phyloP scores from a whole-genome alignment of 2,888 invertebrate genomes.

The Pachymerium ferrugineum region DNA sequence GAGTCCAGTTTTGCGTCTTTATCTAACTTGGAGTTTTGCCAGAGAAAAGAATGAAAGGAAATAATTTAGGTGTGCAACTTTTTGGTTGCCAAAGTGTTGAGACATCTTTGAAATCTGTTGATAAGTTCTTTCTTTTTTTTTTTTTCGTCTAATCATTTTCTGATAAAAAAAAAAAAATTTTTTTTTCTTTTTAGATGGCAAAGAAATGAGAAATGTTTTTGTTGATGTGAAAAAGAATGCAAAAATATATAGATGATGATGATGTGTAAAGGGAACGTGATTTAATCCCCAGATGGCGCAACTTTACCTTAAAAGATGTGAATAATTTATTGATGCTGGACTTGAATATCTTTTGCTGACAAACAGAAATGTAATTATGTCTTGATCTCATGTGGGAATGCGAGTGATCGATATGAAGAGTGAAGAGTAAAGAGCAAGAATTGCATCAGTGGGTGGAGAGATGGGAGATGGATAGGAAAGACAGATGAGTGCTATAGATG shows the following conservation, averaged over 20 bases:
- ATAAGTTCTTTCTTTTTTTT: not conserved
- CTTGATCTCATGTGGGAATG: not conserved
- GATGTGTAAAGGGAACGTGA: no score
- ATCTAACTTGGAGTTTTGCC: not conserved
- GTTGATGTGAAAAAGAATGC: no score
- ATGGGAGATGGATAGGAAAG: not conserved
- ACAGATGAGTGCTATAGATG: not conserved
- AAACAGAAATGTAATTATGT: slow-evolving; percentile 20
- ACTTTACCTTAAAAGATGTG: not conserved
- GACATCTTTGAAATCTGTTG: not conserved
- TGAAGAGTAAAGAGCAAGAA: not conserved
- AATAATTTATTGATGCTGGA: not conserved
- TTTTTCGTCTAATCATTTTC: not conserved
- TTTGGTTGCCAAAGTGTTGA: slow-evolving; percentile 5
- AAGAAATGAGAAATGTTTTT: no score
- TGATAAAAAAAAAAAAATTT: no score
- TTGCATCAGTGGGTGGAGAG: not conserved
- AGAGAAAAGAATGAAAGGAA: not conserved
- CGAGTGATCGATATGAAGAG: not conserved
- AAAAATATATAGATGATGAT: no score
- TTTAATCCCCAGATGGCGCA: not conserved
- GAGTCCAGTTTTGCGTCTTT: slow-evolving; percentile 17
- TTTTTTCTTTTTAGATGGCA: no score
- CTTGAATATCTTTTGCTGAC: slow-evolving; percentile 10
- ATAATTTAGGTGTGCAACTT: not conserved